Percentiles rank a stretch among this genome's conserved stretches.
Evolutionary conservation across 2,888 invertebrate genomes (phyloP).

Genomic region (Eumerus sabulonum): DNA sequence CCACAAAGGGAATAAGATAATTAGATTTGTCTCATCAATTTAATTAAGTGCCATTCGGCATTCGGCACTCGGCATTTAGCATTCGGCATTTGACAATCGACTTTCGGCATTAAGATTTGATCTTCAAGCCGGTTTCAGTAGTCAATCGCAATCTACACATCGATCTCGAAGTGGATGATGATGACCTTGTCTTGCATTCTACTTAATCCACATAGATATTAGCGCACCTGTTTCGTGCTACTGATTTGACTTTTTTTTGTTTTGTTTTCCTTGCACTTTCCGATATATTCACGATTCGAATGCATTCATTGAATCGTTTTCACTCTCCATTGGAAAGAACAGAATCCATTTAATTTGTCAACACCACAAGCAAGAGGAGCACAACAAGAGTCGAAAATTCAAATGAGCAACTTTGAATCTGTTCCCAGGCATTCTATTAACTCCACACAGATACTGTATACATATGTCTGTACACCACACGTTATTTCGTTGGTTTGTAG

Average conservation of each 20-base stretch:
- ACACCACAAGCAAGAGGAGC: constrained; percentile 31
- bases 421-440: constrained; percentile 64
- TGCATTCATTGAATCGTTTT: constrained; percentile 17
- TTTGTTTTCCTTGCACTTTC: constrained; percentile 5
- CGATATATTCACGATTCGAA: constrained; percentile 31
- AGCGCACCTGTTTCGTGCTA: constrained; percentile 58
- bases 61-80: constrained; percentile 16
- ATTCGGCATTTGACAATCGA: constrained; percentile 14
- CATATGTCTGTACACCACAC: constrained; percentile 25
- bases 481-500: constrained; percentile 47
- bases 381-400: constrained; percentile 28
- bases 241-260: too few relatives aligned
- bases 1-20: constrained; percentile 52
- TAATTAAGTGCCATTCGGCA: constrained; percentile 47
- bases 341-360: constrained; percentile 72
- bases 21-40: constrained; percentile 39
- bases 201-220: constrained; percentile 6
- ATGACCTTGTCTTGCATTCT: constrained; percentile 47
- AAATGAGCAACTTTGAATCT: constrained; percentile 13
- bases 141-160: constrained; percentile 41
- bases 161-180: constrained; percentile 57
- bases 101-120: constrained; percentile 37
- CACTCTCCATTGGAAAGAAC: constrained; percentile 30
- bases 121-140: constrained; percentile 34
- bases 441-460: constrained; percentile 23